Evolutionary conservation across 1,140 invertebrate species (phyloP).

Genomic region (Apis cerana): DNA sequence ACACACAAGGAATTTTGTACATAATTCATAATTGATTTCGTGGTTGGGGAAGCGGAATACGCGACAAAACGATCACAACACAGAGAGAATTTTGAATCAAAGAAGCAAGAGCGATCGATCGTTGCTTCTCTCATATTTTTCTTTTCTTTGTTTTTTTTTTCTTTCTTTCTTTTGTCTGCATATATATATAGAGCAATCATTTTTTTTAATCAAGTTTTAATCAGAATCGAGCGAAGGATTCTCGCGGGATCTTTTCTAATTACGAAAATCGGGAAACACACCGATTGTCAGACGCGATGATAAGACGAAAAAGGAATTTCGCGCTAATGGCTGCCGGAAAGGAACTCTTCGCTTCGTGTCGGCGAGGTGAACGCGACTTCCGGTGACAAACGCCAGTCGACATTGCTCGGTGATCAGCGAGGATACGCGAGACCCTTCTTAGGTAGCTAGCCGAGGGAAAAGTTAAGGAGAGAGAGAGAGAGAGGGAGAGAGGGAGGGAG

Average conservation of each 20-base stretch:
- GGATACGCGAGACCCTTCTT: slow-evolving; percentile 24
- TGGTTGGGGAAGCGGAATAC: no score
- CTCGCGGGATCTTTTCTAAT: neutral
- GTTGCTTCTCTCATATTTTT: neutral
- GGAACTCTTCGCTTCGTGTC: slow-evolving; percentile 19
- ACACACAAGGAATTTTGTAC: slow-evolving; percentile 21
- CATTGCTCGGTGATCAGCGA: slow-evolving; percentile 14
- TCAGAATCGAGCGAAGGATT: no score
- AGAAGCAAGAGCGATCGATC: neutral
- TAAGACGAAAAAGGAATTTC: neutral
- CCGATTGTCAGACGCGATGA: neutral
- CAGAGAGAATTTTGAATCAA: neutral
- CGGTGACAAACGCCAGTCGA: slow-evolving; percentile 6
- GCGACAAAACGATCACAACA: neutral
- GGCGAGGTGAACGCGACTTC: slow-evolving; percentile 21
- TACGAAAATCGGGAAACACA: neutral
- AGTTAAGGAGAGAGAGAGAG: no score
- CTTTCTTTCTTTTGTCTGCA: no score
- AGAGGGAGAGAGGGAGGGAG: no score
- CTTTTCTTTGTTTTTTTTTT: neutral
- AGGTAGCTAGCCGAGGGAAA: slow-evolving; percentile 51
- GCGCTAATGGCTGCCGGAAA: slow-evolving; percentile 44
- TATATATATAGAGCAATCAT: no score
- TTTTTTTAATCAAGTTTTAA: neutral
- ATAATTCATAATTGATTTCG: slow-evolving; percentile 21